Evolutionary conservation across 2,113 vertebrate species (phyloP), one percentile per base, ranked within the genome.

Genomic region (Vulpes lagopus): DNA sequence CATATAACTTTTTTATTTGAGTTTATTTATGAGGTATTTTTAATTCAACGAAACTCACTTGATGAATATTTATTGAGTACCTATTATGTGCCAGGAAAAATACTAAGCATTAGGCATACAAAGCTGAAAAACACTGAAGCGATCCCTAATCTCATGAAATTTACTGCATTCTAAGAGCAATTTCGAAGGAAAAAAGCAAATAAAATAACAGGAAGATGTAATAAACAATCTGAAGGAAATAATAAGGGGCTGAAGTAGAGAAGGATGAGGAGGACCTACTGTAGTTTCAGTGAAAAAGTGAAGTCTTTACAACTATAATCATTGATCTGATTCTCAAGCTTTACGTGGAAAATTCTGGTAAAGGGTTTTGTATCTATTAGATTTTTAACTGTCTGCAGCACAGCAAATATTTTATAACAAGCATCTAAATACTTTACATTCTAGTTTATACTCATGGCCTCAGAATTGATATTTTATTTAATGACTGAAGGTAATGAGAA

Each of bases 401-500:
- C 62, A 32, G 73, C 49, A 71, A 71, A 88, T 93, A 93, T 88
- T 95, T 83, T 53, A 89, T 30, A 32, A 71, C 64, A 71, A n/a
- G 32, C 6, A 88, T n/a, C 38, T 35, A 55, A n/a, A 35, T 1
- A 67, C 23, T 35, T 35, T 65, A 9, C 32, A 60, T 57, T 32
- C 51, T 12, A 71, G 27, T 35, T 38, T 57, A 53, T 90, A 59
- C 32, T 65, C 3, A 49, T 12, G 81, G 22, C 22, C 73, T 53
- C n/a, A 55, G 57, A 84, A 92, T 71, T 69, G n/a, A 35, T 80
- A 35, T 65, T 79, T 96, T 80, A 94, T 55, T 74, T 91, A 55
- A 78, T 32, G 57, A 65, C 27, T 14, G 23, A 69, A 79, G 82
- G 22, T 59, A 55, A 91, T 22, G 76, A 65, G 64, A 95, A 64